Evolutionary conservation across 2,113 vertebrate genomes (phyloP).

Genomic region (Cariama cristata): DNA sequence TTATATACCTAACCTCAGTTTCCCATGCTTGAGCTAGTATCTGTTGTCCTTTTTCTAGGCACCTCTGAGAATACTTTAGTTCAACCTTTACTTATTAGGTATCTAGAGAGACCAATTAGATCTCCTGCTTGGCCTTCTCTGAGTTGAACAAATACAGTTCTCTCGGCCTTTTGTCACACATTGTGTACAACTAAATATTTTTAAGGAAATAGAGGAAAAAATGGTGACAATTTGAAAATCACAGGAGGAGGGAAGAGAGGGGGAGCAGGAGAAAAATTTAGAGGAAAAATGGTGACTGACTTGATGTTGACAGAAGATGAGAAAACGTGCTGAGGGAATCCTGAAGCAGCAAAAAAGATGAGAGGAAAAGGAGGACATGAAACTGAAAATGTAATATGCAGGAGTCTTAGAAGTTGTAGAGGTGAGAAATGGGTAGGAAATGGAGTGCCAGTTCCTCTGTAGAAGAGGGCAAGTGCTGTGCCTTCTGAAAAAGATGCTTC

Average conservation of each 20-base stretch:
- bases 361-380: not conserved
- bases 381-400: not conserved
- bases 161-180: not conserved
- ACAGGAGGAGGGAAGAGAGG: not conserved
- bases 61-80: not conserved
- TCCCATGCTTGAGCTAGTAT: not conserved
- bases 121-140: not conserved
- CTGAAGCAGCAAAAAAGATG: not conserved
- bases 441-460: not conserved
- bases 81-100: not conserved
- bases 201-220: not conserved
- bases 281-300: not conserved
- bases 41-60: not conserved
- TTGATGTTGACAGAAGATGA: not conserved
- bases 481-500: not conserved
- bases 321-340: not conserved
- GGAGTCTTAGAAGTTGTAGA: not conserved
- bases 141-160: not conserved
- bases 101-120: not conserved
- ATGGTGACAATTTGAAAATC: not conserved
- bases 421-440: not conserved
- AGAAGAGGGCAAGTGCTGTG: not conserved
- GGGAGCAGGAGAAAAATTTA: not conserved
- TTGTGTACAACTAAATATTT: not conserved
- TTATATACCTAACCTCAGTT: not conserved